Conservation (phyloP, 1,140 invertebrate genomes). For the Teleogryllus occipitalis region DNA sequence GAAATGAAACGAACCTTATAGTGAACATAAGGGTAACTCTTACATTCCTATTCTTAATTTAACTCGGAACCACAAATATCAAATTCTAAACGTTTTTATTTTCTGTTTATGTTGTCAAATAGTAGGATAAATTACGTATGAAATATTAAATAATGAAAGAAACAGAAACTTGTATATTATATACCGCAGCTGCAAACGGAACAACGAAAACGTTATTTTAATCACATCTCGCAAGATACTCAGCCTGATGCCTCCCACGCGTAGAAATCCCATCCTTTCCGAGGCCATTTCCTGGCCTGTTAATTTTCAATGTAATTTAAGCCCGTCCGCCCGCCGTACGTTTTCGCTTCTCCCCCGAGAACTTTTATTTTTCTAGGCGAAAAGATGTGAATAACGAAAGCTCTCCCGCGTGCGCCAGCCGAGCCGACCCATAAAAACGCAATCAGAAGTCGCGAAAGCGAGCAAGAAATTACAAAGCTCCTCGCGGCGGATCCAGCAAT, state of each 20-base stretch:
- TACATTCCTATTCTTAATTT: too few relatives aligned
- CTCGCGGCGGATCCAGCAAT: not conserved
- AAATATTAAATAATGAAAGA: too few relatives aligned
- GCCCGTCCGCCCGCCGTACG: not conserved
- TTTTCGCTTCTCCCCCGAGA: not conserved
- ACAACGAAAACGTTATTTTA: not conserved
- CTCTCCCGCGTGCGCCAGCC: not conserved
- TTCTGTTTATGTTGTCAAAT: too few relatives aligned
- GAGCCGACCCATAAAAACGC: not conserved
- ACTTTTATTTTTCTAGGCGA: not conserved
- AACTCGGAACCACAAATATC: too few relatives aligned
- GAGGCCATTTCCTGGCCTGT: not conserved
- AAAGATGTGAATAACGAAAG: not conserved
- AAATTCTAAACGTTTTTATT: too few relatives aligned
- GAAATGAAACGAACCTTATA: too few relatives aligned
- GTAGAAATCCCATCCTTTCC: not conserved
- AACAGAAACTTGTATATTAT: too few relatives aligned
- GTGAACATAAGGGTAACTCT: too few relatives aligned
- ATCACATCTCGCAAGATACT: not conserved
- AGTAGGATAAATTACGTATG: too few relatives aligned
- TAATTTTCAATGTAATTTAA: slow-evolving; percentile 2
- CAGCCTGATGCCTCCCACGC: not conserved
- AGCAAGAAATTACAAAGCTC: slow-evolving; percentile 4
- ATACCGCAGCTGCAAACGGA: too few relatives aligned
- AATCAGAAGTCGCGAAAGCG: not conserved